Evolutionary conservation across 2,113 vertebrate species (phyloP).

Genomic region (Aspiorhynchus laticeps): DNA sequence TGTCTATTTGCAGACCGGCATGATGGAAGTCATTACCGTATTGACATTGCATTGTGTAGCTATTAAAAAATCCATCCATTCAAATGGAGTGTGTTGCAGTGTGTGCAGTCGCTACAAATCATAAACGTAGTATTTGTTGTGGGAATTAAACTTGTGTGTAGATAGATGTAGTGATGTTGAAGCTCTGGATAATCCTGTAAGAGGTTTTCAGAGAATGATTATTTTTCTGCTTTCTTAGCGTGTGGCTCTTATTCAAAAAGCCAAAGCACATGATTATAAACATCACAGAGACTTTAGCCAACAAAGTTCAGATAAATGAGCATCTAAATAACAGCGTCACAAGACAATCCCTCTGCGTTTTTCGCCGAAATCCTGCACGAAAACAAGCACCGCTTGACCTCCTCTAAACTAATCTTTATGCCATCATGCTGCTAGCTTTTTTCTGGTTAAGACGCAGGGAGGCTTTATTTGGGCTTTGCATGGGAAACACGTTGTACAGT

Average conservation of each 20-base stretch:
- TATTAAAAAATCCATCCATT: constrained; percentile 5
- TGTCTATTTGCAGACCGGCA: neutral
- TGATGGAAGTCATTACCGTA: neutral
- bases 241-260: neutral
- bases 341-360: constrained; percentile 53
- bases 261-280: constrained; percentile 23
- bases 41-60: neutral
- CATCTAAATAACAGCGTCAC: constrained; percentile 22
- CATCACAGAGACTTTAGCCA: neutral
- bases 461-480: neutral
- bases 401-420: constrained; percentile 5
- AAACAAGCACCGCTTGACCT: constrained; percentile 60
- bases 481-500: constrained; percentile 14
- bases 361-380: constrained; percentile 63
- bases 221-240: constrained; percentile 39
- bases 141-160: constrained; percentile 67
- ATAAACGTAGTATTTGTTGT: constrained; percentile 42
- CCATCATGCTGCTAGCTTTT: neutral
- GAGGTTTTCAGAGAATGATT: constrained; percentile 73
- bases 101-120: neutral
- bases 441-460: neutral
- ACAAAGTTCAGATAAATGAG: constrained; percentile 17
- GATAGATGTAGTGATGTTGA: neutral
- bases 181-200: constrained; percentile 74
- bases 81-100: neutral